Base-by-base conservation (phyloP, 2,797 vertebrate species). In the Fistularia tabacaria region DNA sequence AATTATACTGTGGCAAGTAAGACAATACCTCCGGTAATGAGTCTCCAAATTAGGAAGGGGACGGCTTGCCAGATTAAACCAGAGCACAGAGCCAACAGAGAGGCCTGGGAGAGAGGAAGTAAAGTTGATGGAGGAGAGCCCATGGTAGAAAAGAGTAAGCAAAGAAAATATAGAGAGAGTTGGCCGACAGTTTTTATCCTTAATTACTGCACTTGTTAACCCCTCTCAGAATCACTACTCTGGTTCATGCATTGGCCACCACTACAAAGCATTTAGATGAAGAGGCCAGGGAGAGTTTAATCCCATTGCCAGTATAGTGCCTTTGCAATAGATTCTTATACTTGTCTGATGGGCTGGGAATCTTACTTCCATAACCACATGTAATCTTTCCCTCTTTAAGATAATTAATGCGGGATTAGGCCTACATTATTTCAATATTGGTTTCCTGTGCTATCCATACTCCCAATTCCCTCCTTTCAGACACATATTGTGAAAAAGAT, bases 181-280 rank as follows among this genome's bases (percentile, higher is more conserved):
- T 66, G 57, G 73, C 74, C 69, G 76, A 77, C 77, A 78, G 77
- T 82, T 77, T 78, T 76, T 74, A 77, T 81, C 79, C 74, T 82
- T 88, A 89, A 87, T 89, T 85, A 88, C 80, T 75, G 74, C 73
- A 74, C 73, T 80, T 81, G 80, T 85, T 85, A 87, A 85, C 80
- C 85, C 77, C 71, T 76, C 55, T 78, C 73, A 73, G 64, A 63
- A 66, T 66, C 73, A 54, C 62, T 15, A 6, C 58, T 56, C 63
- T 71, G 62, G 66, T 72, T 66, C 58, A 65, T 46, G 52, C 48
- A 71, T 69, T 61, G 81, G 81, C 82, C 81, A 66, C 61, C 49
- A 38, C 65, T 71, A 74, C 80, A 79, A 77, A 82, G 82, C 70
- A 75, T 77, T 54, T 54, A 71, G 64, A 78, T 78, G 66, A 74